phyloP scores from a whole-genome alignment of 2,888 invertebrate genomes.

The Prosapia bicincta region DNA sequence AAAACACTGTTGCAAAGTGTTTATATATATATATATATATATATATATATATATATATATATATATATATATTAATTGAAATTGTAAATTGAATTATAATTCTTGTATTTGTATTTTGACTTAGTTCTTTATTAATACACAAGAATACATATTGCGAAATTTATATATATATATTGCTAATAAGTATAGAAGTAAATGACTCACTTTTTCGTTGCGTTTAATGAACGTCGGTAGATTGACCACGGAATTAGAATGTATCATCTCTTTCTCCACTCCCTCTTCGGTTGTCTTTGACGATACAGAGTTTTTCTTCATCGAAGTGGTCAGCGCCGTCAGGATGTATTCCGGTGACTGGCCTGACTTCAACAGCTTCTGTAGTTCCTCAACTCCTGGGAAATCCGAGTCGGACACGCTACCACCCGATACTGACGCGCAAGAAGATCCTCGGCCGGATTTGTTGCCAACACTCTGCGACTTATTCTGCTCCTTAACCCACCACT shows the following conservation, averaged over 20 bases:
- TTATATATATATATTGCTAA: too few species aligned
- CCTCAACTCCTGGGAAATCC: conserved; percentile 55
- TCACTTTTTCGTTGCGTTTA: conserved; percentile 63
- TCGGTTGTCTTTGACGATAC: conserved; percentile 50
- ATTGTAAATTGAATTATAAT: too few species aligned
- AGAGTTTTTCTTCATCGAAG: conserved; percentile 52
- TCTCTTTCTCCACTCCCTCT: conserved; percentile 46
- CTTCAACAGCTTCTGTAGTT: conserved; percentile 65
- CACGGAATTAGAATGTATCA: conserved; percentile 56
- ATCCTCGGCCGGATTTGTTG: conserved; percentile 51
- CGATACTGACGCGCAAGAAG: conserved; percentile 52
- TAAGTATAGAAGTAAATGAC: too few species aligned
- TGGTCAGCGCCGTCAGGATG: conserved; percentile 58
- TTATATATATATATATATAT: too few species aligned
- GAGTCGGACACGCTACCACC: conserved; percentile 49
- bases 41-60: too few species aligned
- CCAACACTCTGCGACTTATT: conserved; percentile 49
- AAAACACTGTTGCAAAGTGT: too few species aligned
- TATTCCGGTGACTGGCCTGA: conserved; percentile 66
- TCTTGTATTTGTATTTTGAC: too few species aligned
- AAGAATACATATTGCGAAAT: too few species aligned
- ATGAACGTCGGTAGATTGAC: conserved; percentile 73
- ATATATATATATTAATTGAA: too few species aligned
- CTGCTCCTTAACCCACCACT: conserved; percentile 70
- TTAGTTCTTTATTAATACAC: too few species aligned